Evolutionary conservation across 1,140 invertebrate species (phyloP).

Genomic region (Habropoda laboriosa): DNA sequence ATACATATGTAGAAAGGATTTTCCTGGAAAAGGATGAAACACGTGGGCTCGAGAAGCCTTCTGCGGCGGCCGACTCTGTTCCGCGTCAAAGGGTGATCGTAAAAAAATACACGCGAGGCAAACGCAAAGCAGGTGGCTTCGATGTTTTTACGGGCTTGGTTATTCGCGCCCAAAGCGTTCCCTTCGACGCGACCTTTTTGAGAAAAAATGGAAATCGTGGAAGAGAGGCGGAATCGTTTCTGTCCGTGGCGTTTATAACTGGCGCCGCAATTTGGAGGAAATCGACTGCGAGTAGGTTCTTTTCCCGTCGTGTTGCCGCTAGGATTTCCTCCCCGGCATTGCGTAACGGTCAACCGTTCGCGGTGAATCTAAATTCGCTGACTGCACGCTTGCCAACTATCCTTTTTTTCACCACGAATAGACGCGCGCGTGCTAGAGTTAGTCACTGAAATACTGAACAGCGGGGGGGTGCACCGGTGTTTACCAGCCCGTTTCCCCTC

Average conservation of each 20-base stretch:
- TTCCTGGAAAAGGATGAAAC: neutral
- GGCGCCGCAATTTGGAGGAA: conserved; percentile 28
- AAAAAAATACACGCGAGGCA: conserved; percentile 37
- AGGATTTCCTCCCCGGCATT: conserved; percentile 56
- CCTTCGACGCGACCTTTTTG: neutral
- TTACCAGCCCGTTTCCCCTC: conserved; percentile 51
- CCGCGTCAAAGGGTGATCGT: conserved; percentile 39
- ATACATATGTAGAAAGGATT: neutral
- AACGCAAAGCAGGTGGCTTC: conserved; percentile 30
- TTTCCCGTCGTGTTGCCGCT: neutral
- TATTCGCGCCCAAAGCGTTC: conserved; percentile 22
- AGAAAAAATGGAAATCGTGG: neutral
- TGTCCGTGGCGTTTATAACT: neutral
- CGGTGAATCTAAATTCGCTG: conserved; percentile 65
- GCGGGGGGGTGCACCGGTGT: conserved; percentile 53
- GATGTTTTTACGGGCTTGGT: conserved; percentile 34
- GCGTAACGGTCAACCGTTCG: conserved; percentile 49
- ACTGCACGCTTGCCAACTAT: conserved; percentile 60
- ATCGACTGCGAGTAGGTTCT: conserved; percentile 7
- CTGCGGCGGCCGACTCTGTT: neutral
- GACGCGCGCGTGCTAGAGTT: conserved; percentile 51
- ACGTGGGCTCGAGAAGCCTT: neutral
- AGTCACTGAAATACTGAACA: conserved; percentile 43
- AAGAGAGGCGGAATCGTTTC: neutral
- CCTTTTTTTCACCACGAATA: conserved; percentile 66